Evolutionary conservation across 2,888 invertebrate genomes (phyloP).

Genomic region (Lacanobia wlatinum): DNA sequence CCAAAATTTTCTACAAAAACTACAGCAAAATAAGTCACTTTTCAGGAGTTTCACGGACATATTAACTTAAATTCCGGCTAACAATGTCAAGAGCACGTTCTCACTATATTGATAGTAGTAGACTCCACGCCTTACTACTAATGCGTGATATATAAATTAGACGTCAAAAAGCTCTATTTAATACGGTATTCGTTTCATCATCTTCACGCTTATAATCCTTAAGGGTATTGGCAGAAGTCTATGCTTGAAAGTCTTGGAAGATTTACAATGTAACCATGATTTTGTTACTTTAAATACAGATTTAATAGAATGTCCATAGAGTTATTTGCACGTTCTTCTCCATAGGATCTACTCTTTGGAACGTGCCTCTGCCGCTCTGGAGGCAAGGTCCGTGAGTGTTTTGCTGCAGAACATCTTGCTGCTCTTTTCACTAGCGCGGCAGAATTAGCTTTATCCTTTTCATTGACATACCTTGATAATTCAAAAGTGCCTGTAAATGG

Average conservation of each 20-base stretch:
- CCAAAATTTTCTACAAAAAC: neutral
- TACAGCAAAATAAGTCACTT: neutral
- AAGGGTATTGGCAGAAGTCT: neutral
- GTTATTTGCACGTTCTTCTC: no score
- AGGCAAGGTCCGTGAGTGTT: no score
- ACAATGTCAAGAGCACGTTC: neutral
- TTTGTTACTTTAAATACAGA: no score
- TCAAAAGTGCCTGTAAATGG: no score
- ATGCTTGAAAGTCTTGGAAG: neutral
- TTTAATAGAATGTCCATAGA: no score
- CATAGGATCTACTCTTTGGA: no score
- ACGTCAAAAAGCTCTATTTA: constrained; percentile 18
- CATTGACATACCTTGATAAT: no score
- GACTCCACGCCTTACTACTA: constrained; percentile 27
- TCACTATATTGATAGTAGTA: neutral
- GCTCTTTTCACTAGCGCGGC: no score
- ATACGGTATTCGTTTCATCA: neutral
- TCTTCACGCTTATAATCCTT: neutral
- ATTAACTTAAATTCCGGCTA: neutral
- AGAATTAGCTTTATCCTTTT: no score
- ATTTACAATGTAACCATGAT: no score
- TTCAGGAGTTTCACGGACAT: neutral
- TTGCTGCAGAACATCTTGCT: no score
- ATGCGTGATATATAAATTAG: constrained; percentile 43
- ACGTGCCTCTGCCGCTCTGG: no score